phyloP scores from a whole-genome alignment of 1,140 invertebrate species.

The Phthorimaea operculella region DNA sequence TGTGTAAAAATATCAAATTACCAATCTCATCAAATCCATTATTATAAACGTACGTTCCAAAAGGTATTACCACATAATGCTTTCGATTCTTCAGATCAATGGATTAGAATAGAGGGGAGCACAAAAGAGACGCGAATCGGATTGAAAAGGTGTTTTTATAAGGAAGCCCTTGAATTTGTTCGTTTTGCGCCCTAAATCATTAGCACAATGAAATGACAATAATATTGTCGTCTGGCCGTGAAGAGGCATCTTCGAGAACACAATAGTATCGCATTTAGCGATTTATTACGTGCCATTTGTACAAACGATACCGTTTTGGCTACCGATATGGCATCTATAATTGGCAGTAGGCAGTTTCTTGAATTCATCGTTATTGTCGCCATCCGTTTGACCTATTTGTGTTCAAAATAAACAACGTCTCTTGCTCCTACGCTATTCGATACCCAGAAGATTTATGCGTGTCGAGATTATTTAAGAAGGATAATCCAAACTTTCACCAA shows the following conservation, averaged over 20 bases:
- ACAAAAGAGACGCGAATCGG: neutral
- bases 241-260: neutral
- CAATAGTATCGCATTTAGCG: neutral
- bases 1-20: constrained; percentile 1
- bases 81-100: neutral
- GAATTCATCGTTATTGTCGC: too few relatives aligned
- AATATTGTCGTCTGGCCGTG: neutral
- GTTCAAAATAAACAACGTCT: too few relatives aligned
- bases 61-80: neutral
- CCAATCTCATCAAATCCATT: neutral
- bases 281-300: neutral
- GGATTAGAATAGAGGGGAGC: neutral
- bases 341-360: too few relatives aligned
- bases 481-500: too few relatives aligned
- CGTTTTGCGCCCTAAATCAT: neutral
- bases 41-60: neutral
- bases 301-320: neutral
- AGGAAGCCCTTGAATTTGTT: constrained; percentile 1
- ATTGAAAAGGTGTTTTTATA: neutral
- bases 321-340: too few relatives aligned
- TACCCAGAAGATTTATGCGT: too few relatives aligned
- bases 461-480: too few relatives aligned
- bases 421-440: too few relatives aligned
- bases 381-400: too few relatives aligned
- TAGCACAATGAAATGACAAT: neutral